Conservation (phyloP, 2,888 invertebrate species). For the Pelosia muscerda region DNA sequence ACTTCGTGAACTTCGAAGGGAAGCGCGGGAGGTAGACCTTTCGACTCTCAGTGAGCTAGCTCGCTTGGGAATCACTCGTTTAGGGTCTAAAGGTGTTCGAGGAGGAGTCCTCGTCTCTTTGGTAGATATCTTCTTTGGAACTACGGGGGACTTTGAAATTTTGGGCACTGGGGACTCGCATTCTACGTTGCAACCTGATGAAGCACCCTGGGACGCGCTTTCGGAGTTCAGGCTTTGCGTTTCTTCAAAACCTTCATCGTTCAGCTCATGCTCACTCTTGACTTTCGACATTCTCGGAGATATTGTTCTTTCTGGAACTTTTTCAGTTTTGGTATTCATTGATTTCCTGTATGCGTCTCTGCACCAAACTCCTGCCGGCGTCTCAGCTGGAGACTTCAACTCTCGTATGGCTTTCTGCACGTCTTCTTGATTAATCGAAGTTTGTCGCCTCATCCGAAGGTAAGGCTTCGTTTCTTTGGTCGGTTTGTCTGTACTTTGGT, state of each 20-base stretch:
- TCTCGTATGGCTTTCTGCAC: slow-evolving; percentile 90
- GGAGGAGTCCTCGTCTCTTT: slow-evolving; percentile 80
- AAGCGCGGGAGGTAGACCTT: slow-evolving; percentile 92
- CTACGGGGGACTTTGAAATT: slow-evolving; percentile 69
- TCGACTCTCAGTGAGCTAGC: slow-evolving; percentile 88
- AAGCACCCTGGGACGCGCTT: slow-evolving; percentile 94
- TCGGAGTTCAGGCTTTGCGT: slow-evolving; percentile 95
- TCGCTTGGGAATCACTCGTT: slow-evolving; percentile 70
- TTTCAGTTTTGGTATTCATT: slow-evolving; percentile 66
- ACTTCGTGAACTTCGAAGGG: slow-evolving; percentile 93
- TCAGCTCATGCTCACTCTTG: slow-evolving; percentile 90
- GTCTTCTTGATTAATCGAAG: slow-evolving; percentile 90
- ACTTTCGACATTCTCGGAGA: slow-evolving; percentile 85
- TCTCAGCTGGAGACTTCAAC: slow-evolving; percentile 88
- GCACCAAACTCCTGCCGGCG: slow-evolving; percentile 88
- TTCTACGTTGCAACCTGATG: slow-evolving; percentile 91
- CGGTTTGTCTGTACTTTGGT: slow-evolving; percentile 81
- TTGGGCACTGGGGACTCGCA: slow-evolving; percentile 86
- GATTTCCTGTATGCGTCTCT: slow-evolving; percentile 80
- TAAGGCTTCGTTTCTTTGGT: slow-evolving; percentile 80
- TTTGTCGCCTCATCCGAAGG: slow-evolving; percentile 88
- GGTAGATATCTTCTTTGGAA: slow-evolving; percentile 84
- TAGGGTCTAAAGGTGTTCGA: slow-evolving; percentile 68
- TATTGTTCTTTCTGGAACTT: slow-evolving; percentile 70
- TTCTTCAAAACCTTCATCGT: slow-evolving; percentile 97